Conservation (phyloP, 1,140 invertebrate genomes). For the Leptoteleia sp. region DNA sequence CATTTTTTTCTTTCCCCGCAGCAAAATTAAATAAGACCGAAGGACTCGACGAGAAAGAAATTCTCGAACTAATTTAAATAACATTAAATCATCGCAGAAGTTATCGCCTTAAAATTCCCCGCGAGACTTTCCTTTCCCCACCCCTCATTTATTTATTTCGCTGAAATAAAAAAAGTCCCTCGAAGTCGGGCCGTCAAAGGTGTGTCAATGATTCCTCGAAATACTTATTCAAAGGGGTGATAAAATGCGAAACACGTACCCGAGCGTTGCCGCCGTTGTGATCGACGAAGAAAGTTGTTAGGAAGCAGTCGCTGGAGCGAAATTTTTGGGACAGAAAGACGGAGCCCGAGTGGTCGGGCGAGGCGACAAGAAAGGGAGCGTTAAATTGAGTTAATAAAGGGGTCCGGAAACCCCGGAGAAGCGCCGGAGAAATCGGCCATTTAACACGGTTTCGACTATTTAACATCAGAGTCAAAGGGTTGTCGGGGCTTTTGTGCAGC, state of each 20-base stretch:
- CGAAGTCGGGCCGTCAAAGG: constrained; percentile 13
- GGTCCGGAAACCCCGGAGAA: constrained; percentile 38
- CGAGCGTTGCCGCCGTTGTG: not conserved
- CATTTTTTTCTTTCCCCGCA: no score
- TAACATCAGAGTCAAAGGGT: constrained; percentile 64
- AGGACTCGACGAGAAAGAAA: no score
- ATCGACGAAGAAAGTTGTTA: constrained; percentile 49
- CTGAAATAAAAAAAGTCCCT: constrained; percentile 1
- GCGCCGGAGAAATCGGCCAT: constrained; percentile 50
- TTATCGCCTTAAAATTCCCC: no score
- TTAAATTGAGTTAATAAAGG: constrained; percentile 66
- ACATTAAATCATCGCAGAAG: no score
- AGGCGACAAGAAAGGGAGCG: constrained; percentile 46
- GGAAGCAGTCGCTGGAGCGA: constrained; percentile 34
- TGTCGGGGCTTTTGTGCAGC: constrained; percentile 56
- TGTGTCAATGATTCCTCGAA: constrained; percentile 21
- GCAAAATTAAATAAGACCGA: no score
- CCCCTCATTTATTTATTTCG: not conserved
- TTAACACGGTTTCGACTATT: constrained; percentile 65
- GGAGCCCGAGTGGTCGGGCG: constrained; percentile 27
- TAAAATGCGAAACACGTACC: constrained; percentile 50
- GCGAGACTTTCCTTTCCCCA: no score
- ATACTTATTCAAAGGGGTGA: constrained; percentile 44
- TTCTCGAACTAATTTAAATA: no score
- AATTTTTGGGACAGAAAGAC: constrained; percentile 39